Evolutionary conservation across 2,888 invertebrate species (phyloP).

Genomic region (Hypselothyrea guttata): DNA sequence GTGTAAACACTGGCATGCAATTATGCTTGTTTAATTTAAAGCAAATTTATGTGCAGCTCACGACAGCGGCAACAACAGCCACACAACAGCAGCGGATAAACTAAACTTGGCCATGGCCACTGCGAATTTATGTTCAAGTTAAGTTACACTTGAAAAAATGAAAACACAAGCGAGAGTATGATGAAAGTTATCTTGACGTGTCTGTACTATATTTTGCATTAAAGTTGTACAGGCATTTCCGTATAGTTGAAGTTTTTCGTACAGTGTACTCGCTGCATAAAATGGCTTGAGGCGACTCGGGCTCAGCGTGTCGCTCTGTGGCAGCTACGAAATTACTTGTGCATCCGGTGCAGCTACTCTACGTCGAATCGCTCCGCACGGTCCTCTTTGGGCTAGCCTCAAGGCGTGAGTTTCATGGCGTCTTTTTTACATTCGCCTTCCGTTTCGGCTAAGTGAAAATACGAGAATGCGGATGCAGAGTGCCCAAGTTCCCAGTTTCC

Average conservation of each 20-base stretch:
- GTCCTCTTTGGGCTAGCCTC: conserved; percentile 59
- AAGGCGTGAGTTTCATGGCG: conserved; percentile 68
- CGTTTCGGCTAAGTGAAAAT: conserved; percentile 70
- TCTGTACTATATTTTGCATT: too few relatives aligned
- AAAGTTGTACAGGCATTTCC: too few relatives aligned
- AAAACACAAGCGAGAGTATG: too few relatives aligned
- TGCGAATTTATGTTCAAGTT: conserved; percentile 43
- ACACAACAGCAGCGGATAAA: conserved; percentile 47
- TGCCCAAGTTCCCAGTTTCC: conserved; percentile 1
- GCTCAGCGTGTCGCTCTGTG: conserved; percentile 44
- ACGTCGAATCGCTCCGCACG: conserved; percentile 58
- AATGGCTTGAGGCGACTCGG: conserved; percentile 38
- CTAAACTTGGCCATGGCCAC: conserved; percentile 51
- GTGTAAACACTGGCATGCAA: conserved; percentile 47
- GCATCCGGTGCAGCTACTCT: conserved; percentile 66
- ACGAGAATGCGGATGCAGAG: conserved; percentile 55
- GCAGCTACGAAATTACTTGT: conserved; percentile 70
- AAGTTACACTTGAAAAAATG: conserved; percentile 6
- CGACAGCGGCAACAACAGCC: conserved; percentile 33
- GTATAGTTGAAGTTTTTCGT: too few relatives aligned
- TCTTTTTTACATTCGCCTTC: conserved; percentile 70
- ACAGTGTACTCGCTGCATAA: conserved; percentile 21
- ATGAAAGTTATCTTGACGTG: too few relatives aligned
- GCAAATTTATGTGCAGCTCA: conserved; percentile 60
- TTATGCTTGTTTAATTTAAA: conserved; percentile 69